Base-by-base conservation (phyloP, 2,797 vertebrate genomes). In the Oryzias dopingdopingensis region DNA sequence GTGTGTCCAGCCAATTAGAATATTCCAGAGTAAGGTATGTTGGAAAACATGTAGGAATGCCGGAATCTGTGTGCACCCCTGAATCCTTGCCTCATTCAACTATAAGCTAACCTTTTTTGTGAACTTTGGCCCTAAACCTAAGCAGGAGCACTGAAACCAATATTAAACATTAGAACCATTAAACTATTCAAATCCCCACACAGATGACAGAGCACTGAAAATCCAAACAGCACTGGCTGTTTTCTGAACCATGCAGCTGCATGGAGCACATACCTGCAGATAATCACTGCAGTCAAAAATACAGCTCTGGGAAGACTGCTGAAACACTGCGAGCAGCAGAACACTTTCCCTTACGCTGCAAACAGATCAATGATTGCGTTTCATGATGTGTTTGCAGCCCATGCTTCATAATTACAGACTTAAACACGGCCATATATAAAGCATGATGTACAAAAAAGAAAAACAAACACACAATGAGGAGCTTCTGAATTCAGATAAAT, bases 401-500 rank as follows among this genome's bases (percentile, higher is more conserved):
- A 73, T 84, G 79, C 49, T 80, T 70, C 32, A 37, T 37, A 37
- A 37, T 37, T 3, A 37, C 32, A 37, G 32, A 37, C 32, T 37
- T 37, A 37, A 37, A 37, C 2, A 32, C 2, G 29, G 29, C 29
- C 8, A 32, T 2, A 32, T 32, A 8, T 37, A 37, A 37, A 37
- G 32, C 10, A 37, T 37, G 32, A 32, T 32, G 8, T 32, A 10
- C 8, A 32, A 32, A 32, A 32, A 32, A 24, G 6, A 26, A 26
- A 26, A 26, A 26, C 4, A 6, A 26, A 48, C 18, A 52, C 15
- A 41, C 65, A 23, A 59, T 42, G 22, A 57, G 65, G 79, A 69
- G 71, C 45, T 60, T 53, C 61, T 32, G 43, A 37, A 13, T 67
- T 64, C 85, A 76, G 87, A 87, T 88, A 77, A 86, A 60, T 61